Evolutionary conservation across 2,888 invertebrate genomes (phyloP).

Genomic region (Alloplasta piceator): DNA sequence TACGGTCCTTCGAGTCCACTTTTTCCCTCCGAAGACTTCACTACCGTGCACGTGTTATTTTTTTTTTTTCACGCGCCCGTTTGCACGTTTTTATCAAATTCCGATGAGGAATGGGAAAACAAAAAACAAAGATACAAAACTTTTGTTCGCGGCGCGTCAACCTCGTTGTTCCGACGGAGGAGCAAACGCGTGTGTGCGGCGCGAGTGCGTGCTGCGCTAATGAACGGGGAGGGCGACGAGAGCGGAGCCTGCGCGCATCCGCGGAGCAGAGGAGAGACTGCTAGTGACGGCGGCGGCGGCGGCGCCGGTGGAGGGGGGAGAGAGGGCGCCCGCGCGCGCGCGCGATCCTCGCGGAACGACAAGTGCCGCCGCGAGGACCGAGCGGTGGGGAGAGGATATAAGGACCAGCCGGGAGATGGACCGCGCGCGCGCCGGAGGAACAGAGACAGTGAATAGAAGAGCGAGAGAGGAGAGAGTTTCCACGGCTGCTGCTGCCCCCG

Average conservation of each 20-base stretch:
- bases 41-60: too few species aligned
- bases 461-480: background rate
- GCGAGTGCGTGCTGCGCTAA: constrained; percentile 63
- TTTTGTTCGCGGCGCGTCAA: constrained; percentile 47
- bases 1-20: too few species aligned
- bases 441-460: constrained; percentile 3
- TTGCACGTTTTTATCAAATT: constrained; percentile 2
- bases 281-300: background rate
- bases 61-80: too few species aligned
- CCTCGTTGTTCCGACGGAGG: constrained; percentile 69
- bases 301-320: background rate
- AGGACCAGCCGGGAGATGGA: too few species aligned
- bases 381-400: too few species aligned
- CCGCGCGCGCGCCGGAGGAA: background rate
- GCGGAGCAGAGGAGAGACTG: constrained; percentile 1
- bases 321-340: background rate
- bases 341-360: too few species aligned
- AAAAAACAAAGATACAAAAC: background rate
- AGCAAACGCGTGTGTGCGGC: constrained; percentile 73
- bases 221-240: constrained; percentile 52
- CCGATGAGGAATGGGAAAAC: background rate
- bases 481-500: constrained; percentile 80
- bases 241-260: background rate
- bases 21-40: too few species aligned
- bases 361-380: too few species aligned